Conservation (phyloP, 2,797 vertebrate genomes). For the Coracias cyanogaster region DNA sequence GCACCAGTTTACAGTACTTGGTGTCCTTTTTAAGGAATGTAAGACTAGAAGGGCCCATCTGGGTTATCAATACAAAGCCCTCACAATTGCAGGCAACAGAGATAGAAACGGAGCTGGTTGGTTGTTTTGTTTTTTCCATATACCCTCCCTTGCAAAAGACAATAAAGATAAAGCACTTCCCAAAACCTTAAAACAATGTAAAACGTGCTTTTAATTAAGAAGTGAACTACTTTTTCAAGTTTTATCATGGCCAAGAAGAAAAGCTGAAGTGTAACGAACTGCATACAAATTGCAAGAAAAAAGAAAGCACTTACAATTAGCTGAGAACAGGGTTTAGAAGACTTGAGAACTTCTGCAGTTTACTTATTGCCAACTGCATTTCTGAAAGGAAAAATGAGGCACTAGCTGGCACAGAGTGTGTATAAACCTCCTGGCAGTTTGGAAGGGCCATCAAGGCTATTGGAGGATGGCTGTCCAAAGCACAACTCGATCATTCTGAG, state of each 20-base stretch:
- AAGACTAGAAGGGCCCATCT: slow-evolving; percentile 42
- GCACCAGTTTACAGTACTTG: background rate
- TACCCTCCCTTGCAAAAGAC: background rate
- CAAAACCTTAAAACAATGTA: background rate
- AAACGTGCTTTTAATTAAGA: slow-evolving; percentile 20
- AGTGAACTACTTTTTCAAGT: background rate
- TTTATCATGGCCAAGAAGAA: background rate
- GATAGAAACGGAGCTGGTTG: background rate
- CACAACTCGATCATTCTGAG: background rate
- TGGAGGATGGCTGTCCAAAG: background rate
- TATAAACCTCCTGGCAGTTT: background rate
- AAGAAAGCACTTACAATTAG: background rate
- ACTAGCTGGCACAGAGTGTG: background rate
- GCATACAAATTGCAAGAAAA: background rate
- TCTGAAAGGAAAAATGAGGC: slow-evolving; percentile 24
- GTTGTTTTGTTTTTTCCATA: background rate
- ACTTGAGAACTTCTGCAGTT: background rate
- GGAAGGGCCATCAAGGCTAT: background rate
- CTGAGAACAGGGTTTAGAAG: slow-evolving; percentile 6
- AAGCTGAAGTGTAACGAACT: background rate
- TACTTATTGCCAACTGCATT: background rate
- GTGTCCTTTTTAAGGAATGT: slow-evolving; percentile 38
- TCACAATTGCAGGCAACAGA: background rate
- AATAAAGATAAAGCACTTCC: background rate
- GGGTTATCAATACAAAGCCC: slow-evolving; percentile 40